Evolutionary conservation across 1,140 invertebrate genomes (phyloP).

Genomic region (Elymnias hypermnestra): DNA sequence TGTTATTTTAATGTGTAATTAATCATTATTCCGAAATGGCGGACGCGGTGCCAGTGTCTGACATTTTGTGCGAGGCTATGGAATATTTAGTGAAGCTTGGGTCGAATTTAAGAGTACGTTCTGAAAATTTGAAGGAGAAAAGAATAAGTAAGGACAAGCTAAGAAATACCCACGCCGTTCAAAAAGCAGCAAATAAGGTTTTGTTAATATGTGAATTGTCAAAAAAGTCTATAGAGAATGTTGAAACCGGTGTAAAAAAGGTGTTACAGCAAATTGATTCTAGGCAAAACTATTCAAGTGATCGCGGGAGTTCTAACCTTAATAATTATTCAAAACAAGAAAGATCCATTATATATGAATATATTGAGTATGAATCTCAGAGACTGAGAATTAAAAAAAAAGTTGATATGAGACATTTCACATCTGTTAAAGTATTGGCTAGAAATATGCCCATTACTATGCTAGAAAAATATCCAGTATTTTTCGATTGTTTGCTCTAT

Average conservation of each 20-base stretch:
- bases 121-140: constrained; percentile 52
- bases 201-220: constrained; percentile 63
- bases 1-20: constrained; percentile 11
- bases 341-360: constrained; percentile 31
- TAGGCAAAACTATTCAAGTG: constrained; percentile 16
- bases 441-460: constrained; percentile 35
- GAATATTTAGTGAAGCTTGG: constrained; percentile 68
- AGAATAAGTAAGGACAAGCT: constrained; percentile 53
- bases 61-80: constrained; percentile 55
- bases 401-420: constrained; percentile 49
- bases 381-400: constrained; percentile 45
- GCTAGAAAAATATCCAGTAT: constrained; percentile 51
- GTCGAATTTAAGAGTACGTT: constrained; percentile 48
- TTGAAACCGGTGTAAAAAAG: constrained; percentile 52
- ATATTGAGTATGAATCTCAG: constrained; percentile 37
- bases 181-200: constrained; percentile 58
- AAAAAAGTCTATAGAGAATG: constrained; percentile 63
- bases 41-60: constrained; percentile 48
- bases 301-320: constrained; percentile 29
- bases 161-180: constrained; percentile 49
- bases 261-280: constrained; percentile 36
- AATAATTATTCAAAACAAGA: neutral
- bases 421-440: constrained; percentile 46
- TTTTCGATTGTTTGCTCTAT: constrained; percentile 51
- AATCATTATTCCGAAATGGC: constrained; percentile 44